These are phyloP conservation scores for Hyla sarda DNA, from an alignment of 2,113 vertebrate species.

Conservation along the genomic window DNA sequence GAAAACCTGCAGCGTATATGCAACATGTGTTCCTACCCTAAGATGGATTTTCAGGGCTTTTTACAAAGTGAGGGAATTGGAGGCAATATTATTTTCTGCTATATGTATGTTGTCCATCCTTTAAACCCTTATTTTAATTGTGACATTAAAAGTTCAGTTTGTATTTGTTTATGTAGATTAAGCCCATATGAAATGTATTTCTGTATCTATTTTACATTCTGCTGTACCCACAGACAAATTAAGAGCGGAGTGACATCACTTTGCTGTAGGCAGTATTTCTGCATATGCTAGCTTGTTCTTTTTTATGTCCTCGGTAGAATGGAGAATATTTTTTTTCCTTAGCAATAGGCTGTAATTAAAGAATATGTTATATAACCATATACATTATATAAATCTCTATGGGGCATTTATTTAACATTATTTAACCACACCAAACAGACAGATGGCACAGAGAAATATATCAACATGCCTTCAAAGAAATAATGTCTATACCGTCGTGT, in stretches of 20 bases:
- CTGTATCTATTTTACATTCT: not conserved
- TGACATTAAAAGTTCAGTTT: not conserved
- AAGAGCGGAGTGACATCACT: not conserved
- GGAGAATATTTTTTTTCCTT: not conserved
- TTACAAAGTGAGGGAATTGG: no score
- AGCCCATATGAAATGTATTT: not conserved
- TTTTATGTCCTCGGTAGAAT: not conserved
- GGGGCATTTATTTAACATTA: not conserved
- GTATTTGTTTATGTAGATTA: not conserved
- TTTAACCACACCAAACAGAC: not conserved
- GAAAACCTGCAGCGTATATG: no score
- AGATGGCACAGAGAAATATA: not conserved
- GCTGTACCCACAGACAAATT: not conserved
- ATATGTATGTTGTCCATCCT: no score
- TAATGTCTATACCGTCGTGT: not conserved
- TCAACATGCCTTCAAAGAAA: not conserved
- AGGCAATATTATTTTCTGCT: no score
- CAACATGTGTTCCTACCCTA: no score
- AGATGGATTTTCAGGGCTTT: no score
- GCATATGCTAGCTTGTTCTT: constrained; percentile 3
- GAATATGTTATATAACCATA: not conserved
- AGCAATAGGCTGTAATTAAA: not conserved
- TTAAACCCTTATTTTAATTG: not conserved
- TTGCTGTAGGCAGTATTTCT: constrained; percentile 2
- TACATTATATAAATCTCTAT: no score